Percentiles rank a stretch among this genome's conserved stretches.
phyloP scores from a whole-genome alignment of 2,113 vertebrate genomes.

The Piprites chloris region DNA sequence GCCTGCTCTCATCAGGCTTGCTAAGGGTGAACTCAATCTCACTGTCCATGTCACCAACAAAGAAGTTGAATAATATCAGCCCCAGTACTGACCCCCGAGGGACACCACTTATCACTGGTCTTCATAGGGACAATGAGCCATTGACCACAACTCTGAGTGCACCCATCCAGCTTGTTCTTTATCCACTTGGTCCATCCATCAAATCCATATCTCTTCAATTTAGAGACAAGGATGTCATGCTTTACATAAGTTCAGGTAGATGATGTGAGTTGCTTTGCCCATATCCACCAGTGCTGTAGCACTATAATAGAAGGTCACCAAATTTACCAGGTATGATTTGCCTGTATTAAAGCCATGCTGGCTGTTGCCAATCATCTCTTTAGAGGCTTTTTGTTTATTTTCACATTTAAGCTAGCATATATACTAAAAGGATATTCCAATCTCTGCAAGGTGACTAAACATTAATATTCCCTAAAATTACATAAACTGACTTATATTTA shows the following conservation, averaged over 20 bases:
- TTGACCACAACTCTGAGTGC: rapidly evolving
- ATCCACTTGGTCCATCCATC: not conserved
- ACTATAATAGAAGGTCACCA: not conserved
- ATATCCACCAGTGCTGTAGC: not conserved
- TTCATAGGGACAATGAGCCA: not conserved
- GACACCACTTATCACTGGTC: not conserved
- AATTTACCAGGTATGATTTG: not conserved
- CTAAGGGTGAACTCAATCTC: not conserved
- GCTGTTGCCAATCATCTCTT: not conserved
- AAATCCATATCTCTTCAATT: not conserved
- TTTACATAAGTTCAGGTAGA: not conserved
- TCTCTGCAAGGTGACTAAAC: not conserved
- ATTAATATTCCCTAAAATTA: not conserved
- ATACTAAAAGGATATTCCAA: not conserved
- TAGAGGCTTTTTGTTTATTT: not conserved
- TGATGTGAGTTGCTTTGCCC: not conserved
- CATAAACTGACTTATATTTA: not conserved
- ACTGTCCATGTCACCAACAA: not conserved
- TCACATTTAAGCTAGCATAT: not conserved
- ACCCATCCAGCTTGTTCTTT: not conserved
- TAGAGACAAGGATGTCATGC: not conserved
- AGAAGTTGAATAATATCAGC: rapidly evolving
- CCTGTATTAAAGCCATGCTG: not conserved
- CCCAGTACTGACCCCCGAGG: not conserved
- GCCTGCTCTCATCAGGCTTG: not conserved